Evolutionary conservation across 2,113 vertebrate species (phyloP).

Genomic region (Gavialis gangeticus): DNA sequence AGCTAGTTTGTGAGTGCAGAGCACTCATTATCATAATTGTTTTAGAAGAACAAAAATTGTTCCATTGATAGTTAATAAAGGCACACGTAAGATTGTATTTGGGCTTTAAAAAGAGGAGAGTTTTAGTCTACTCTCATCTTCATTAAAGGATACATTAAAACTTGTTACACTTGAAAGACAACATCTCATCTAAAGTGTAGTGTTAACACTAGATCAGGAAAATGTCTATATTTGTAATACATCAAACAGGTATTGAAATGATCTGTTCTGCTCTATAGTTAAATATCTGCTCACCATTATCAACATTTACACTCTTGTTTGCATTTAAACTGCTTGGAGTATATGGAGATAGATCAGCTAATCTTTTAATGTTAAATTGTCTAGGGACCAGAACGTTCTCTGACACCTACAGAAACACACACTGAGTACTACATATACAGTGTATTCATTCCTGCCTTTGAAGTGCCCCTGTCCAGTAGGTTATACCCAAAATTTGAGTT

Average conservation of each 20-base stretch:
- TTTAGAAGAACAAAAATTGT: background rate
- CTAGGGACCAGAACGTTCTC: background rate
- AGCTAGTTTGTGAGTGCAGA: background rate
- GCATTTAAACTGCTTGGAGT: background rate
- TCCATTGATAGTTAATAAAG: background rate
- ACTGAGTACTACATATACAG: background rate
- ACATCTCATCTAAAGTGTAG: background rate
- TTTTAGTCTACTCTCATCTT: background rate
- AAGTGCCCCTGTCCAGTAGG: background rate
- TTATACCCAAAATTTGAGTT: background rate
- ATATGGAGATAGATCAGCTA: background rate
- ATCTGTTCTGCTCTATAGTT: background rate
- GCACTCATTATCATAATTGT: background rate
- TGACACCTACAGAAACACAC: background rate
- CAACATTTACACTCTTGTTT: background rate
- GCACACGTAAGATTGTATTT: background rate
- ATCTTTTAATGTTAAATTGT: background rate
- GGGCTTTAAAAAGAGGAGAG: background rate
- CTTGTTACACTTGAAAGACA: rapidly evolving
- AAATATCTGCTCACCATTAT: background rate
- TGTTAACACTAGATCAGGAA: background rate
- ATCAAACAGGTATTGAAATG: background rate
- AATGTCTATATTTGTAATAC: background rate
- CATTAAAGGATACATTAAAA: background rate
- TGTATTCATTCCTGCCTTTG: background rate